Evolutionary conservation across 2,797 vertebrate genomes (phyloP).

Genomic region (Merluccius polli): DNA sequence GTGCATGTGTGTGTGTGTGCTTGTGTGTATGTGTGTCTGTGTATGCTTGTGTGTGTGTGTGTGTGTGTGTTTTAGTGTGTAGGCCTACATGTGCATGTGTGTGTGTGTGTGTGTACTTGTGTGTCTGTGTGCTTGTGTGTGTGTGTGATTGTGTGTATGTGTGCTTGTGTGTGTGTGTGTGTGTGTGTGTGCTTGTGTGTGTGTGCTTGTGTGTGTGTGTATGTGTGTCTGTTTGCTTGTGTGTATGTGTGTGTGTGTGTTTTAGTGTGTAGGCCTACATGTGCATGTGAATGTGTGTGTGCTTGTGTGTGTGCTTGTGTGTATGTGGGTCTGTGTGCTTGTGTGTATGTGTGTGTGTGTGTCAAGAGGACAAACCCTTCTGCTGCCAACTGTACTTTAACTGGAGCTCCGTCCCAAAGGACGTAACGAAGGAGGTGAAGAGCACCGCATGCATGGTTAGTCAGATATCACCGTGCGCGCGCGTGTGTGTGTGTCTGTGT

Average conservation of each 20-base stretch:
- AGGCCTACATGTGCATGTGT: too few relatives aligned
- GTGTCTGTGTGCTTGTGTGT: too few relatives aligned
- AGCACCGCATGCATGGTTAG: neutral
- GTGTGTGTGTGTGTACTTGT: neutral
- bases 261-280: too few relatives aligned
- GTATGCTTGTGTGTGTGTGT: conserved; percentile 12
- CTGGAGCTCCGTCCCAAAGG: neutral
- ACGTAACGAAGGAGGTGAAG: neutral
- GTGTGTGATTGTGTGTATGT: neutral
- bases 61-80: conserved; percentile 12
- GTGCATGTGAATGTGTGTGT: conserved; percentile 18
- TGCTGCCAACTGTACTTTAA: neutral
- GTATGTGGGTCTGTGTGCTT: too few relatives aligned
- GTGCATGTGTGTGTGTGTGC: neutral
- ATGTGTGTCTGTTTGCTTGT: neutral
- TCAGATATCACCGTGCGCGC: neutral
- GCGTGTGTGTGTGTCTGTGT: neutral
- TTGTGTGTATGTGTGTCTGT: conserved; percentile 15
- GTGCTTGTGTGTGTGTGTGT: neutral
- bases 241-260: conserved; percentile 6
- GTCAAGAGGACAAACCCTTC: neutral
- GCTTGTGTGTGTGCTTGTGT: conserved; percentile 4
- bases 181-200: neutral
- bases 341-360: conserved; percentile 11
- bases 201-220: neutral